These are phyloP conservation scores for Corella eumyota DNA, from an alignment of 23 tunicate species.

Conservation along the genomic window DNA sequence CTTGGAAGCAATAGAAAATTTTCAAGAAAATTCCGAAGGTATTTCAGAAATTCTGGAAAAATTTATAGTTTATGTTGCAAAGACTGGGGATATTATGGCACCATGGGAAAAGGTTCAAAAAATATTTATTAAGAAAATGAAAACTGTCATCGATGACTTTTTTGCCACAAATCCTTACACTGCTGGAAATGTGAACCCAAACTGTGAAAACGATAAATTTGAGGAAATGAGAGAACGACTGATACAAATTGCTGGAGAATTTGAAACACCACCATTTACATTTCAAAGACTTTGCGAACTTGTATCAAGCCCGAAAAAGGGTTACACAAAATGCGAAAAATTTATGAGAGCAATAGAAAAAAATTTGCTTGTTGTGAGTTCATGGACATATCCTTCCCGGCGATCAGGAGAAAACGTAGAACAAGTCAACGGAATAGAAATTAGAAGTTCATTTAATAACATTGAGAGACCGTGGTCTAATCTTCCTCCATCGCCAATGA, in stretches of 20 bases:
- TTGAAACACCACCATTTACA: conserved; percentile 92
- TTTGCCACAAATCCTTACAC: conserved; percentile 31
- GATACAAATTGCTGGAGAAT: conserved; percentile 25
- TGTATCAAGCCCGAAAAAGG: conserved; percentile 47
- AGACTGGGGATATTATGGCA: conserved; percentile 66
- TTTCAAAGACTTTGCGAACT: conserved; percentile 90
- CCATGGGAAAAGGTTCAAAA: conserved; percentile 67
- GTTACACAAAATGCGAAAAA: conserved; percentile 85
- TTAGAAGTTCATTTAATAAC: too few species aligned
- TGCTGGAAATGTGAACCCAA: conserved; percentile 55
- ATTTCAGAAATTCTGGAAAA: conserved; percentile 40
- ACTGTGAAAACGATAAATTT: conserved; percentile 60
- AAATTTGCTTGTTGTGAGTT: conserved; percentile 79
- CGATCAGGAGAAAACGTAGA: neutral
- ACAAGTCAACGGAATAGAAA: too few species aligned
- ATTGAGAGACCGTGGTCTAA: conserved; percentile 47
- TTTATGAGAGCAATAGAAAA: conserved; percentile 90
- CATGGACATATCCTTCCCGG: conserved; percentile 66
- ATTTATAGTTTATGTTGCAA: conserved; percentile 50
- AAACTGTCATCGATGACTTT: conserved; percentile 52
- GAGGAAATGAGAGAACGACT: conserved; percentile 72
- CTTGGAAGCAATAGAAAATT: too few species aligned
- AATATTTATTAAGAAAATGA: conserved; percentile 45
- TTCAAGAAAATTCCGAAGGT: neutral
- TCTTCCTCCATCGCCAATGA: conserved; percentile 63